These are phyloP conservation scores for Apocheima hispidaria DNA, from an alignment of 2,888 invertebrate genomes.

Conservation along the genomic window DNA sequence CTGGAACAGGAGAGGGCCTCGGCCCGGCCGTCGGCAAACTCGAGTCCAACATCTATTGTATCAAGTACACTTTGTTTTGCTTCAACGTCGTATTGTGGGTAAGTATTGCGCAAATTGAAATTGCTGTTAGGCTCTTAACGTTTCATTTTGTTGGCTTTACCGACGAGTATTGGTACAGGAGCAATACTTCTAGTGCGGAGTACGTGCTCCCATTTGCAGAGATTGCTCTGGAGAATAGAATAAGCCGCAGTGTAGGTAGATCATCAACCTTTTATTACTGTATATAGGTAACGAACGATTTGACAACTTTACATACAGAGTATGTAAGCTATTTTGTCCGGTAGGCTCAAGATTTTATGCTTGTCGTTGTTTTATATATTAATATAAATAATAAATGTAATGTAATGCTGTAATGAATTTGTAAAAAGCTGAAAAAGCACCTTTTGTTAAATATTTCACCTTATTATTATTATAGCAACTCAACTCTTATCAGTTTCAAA, in stretches of 20 bases:
- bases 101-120: conserved; percentile 70
- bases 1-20: conserved; percentile 81
- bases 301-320: not conserved
- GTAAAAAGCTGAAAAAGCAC: no score
- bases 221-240: conserved; percentile 21
- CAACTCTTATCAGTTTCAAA: no score
- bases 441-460: no score
- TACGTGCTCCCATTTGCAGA: conserved; percentile 29
- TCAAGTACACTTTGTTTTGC: conserved; percentile 93
- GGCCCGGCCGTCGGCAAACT: conserved; percentile 86
- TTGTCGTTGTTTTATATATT: no score
- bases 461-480: no score
- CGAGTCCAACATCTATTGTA: conserved; percentile 91
- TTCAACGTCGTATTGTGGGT: conserved; percentile 93
- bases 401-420: no score
- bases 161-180: conserved; percentile 31
- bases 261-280: conserved; percentile 13
- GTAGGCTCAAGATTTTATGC: not conserved
- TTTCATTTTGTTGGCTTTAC: conserved; percentile 49
- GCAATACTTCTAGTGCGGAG: conserved; percentile 9
- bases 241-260: conserved; percentile 9
- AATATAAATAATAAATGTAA: no score
- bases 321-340: not conserved
- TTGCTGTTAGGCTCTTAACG: conserved; percentile 34
- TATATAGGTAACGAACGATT: no score